A percentile compares a stretch with the other conserved stretches of the same genome.
Evolutionary conservation across 1,140 invertebrate genomes (phyloP).

Genomic region (Eriocheir sinensis): DNA sequence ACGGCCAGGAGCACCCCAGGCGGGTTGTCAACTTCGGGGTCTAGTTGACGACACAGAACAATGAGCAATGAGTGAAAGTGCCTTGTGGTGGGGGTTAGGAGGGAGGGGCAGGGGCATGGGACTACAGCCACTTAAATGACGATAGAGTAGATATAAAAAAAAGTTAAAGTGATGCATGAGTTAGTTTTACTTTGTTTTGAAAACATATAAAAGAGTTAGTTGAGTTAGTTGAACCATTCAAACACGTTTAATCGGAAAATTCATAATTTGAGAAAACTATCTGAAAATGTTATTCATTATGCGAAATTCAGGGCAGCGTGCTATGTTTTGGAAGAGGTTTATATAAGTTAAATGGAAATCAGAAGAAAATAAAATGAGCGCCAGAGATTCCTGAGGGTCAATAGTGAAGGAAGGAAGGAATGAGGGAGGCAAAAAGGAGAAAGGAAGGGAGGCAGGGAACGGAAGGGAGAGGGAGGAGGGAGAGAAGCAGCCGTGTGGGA

Average conservation of each 20-base stretch:
- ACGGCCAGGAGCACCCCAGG: neutral
- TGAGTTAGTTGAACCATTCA: too few relatives aligned
- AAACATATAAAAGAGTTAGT: too few relatives aligned
- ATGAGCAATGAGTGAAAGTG: neutral
- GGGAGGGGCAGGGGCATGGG: neutral
- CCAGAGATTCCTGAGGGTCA: neutral
- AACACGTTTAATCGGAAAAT: too few relatives aligned
- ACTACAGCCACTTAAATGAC: too few relatives aligned
- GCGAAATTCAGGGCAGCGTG: neutral
- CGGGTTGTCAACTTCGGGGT: slow-evolving; percentile 18
- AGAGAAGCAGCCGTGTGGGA: neutral
- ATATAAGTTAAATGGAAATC: neutral
- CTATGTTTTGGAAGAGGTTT: neutral
- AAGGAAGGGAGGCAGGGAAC: neutral
- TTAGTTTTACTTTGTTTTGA: too few relatives aligned
- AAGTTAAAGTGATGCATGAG: too few relatives aligned
- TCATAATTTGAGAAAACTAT: too few relatives aligned
- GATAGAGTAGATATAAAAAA: too few relatives aligned
- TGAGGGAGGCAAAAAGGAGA: neutral
- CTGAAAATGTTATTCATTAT: neutral
- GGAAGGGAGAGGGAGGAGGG: neutral
- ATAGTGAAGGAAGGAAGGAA: neutral
- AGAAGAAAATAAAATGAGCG: neutral
- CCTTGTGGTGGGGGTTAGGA: neutral
- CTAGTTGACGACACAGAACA: slow-evolving; percentile 32